Conservation (phyloP, 1,140 invertebrate species). For the Chironomus striatipennis region DNA sequence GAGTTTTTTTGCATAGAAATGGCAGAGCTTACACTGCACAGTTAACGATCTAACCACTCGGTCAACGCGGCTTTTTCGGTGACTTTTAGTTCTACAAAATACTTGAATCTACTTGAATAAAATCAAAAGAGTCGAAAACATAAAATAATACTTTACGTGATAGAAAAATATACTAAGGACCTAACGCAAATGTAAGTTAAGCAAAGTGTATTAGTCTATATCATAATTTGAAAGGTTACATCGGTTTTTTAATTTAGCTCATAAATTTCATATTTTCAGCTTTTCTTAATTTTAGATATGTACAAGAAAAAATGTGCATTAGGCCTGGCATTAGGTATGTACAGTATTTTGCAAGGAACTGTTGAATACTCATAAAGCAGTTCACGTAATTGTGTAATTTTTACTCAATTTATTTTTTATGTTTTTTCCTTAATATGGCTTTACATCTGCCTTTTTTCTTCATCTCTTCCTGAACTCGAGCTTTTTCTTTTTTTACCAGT, state of each 20-base stretch:
- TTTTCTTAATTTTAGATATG: too few species aligned
- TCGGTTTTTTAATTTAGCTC: too few species aligned
- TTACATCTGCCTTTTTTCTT: background rate
- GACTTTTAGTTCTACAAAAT: too few species aligned
- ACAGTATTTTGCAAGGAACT: background rate
- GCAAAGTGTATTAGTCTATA: background rate
- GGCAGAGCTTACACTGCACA: too few species aligned
- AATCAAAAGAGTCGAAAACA: too few species aligned
- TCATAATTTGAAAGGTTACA: background rate
- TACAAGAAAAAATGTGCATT: too few species aligned
- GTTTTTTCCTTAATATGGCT: too few species aligned
- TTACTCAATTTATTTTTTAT: background rate
- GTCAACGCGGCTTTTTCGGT: too few species aligned
- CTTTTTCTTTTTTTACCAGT: background rate
- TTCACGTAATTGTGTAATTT: constrained; percentile 23
- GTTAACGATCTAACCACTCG: too few species aligned
- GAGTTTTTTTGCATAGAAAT: too few species aligned
- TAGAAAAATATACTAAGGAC: background rate
- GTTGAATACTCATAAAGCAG: background rate
- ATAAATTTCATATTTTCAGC: background rate
- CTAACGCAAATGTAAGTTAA: background rate
- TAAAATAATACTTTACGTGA: background rate
- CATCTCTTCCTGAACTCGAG: background rate
- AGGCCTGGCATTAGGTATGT: too few species aligned
- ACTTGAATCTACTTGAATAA: too few species aligned